Evolutionary conservation across 2,888 invertebrate genomes (phyloP).

Genomic region (Platycheirus rosarum): DNA sequence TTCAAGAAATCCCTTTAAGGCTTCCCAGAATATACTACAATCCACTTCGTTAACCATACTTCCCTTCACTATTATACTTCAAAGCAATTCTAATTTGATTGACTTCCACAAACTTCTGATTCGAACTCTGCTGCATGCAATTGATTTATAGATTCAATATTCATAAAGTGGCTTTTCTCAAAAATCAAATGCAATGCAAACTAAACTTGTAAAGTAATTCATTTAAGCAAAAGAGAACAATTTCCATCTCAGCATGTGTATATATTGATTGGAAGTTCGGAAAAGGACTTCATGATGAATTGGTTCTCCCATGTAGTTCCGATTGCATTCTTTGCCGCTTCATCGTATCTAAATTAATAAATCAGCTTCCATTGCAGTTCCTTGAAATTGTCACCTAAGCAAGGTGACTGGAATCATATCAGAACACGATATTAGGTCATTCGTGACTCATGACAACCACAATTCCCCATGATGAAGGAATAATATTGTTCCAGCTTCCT

Average conservation of each 20-base stretch:
- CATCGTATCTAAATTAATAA: conserved; percentile 60
- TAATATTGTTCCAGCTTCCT: conserved; percentile 2
- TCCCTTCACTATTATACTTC: too few relatives aligned
- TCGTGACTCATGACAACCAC: conserved; percentile 8
- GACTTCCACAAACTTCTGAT: conserved; percentile 18
- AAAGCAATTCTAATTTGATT: conserved; percentile 14
- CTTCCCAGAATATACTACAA: too few relatives aligned
- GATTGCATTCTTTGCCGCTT: conserved; percentile 37
- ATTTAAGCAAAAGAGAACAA: conserved; percentile 9
- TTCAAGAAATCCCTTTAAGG: too few relatives aligned
- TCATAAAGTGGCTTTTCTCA: conserved; percentile 16
- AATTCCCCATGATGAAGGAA: background rate
- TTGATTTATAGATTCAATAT: conserved; percentile 43
- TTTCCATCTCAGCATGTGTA: background rate
- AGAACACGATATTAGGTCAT: conserved; percentile 15
- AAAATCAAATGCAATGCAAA: conserved; percentile 22
- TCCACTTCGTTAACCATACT: too few relatives aligned
- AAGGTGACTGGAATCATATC: conserved; percentile 16
- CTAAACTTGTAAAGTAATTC: conserved; percentile 47
- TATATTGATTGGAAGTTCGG: background rate
- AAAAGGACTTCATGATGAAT: background rate
- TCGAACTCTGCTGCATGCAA: background rate
- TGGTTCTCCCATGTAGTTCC: conserved; percentile 52
- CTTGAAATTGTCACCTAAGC: background rate
- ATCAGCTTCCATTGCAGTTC: conserved; percentile 6